phyloP scores from a whole-genome alignment of 2,113 vertebrate genomes.

The Taxidea taxus region DNA sequence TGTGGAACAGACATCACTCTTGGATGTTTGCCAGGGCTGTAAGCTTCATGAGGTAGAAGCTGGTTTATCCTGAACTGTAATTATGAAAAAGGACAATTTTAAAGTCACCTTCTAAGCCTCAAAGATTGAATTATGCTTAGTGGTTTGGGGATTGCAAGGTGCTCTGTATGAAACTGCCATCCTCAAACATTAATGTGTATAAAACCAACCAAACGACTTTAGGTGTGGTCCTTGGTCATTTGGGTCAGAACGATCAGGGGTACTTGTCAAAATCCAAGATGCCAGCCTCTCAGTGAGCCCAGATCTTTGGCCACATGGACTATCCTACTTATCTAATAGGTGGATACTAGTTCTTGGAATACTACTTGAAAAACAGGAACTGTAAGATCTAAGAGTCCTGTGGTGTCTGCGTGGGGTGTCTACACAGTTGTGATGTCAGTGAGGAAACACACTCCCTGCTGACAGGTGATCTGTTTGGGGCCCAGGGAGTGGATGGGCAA shows the following conservation, averaged over 20 bases:
- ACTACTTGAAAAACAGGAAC: neutral
- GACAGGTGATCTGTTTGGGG: neutral
- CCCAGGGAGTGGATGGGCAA: rapidly evolving
- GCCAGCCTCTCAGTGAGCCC: too few relatives aligned
- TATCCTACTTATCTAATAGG: neutral
- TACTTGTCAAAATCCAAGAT: neutral
- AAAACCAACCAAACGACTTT: neutral
- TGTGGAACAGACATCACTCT: neutral
- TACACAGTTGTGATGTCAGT: neutral
- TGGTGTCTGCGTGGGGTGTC: neutral
- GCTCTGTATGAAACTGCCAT: neutral
- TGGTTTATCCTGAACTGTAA: neutral
- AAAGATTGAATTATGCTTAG: neutral
- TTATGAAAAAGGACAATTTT: neutral
- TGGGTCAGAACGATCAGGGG: neutral
- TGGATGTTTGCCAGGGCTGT: neutral
- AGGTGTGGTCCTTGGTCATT: neutral
- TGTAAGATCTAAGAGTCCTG: neutral
- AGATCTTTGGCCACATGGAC: neutral
- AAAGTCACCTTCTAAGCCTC: neutral
- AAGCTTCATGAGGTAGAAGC: neutral
- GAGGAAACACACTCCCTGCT: too few relatives aligned
- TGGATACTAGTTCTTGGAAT: neutral
- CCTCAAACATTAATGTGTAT: neutral
- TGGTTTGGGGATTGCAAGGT: neutral